A percentile compares a stretch with the other conserved stretches of the same genome.
Conservation (phyloP, 2,113 vertebrate species). For the Carassius auratus region DNA sequence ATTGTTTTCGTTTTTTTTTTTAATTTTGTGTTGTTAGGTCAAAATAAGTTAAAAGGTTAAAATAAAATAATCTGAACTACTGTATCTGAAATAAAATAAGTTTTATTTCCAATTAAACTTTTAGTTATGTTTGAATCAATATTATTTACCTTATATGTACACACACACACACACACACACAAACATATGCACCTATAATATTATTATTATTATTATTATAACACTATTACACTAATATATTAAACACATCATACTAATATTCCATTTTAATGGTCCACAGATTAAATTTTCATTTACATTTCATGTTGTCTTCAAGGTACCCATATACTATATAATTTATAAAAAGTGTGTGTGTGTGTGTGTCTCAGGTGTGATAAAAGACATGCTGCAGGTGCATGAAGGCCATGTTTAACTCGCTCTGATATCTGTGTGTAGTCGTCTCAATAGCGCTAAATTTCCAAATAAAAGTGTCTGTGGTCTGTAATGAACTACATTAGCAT, state of each 20-base stretch:
- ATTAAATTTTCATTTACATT: not conserved
- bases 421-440: conserved; percentile 11
- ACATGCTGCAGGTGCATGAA: not conserved
- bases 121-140: no score
- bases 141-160: no score
- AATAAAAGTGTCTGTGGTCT: conserved; percentile 18
- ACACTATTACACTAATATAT: no score
- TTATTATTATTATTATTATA: no score
- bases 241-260: not conserved
- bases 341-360: not conserved
- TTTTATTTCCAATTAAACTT: no score
- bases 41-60: no score
- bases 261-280: not conserved
- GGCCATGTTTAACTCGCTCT: not conserved
- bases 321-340: not conserved
- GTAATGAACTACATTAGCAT: conserved; percentile 30
- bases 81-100: no score
- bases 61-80: no score
- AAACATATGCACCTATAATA: no score
- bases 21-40: no score
- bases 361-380: not conserved
- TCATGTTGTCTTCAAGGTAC: not conserved
- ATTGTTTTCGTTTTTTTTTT: no score
- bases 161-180: no score
- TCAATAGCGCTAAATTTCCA: not conserved